A percentile compares a stretch with the other conserved stretches of the same genome.
These are phyloP conservation scores for Apis florea DNA, from an alignment of 1,140 invertebrate genomes.

Conservation along the genomic window DNA sequence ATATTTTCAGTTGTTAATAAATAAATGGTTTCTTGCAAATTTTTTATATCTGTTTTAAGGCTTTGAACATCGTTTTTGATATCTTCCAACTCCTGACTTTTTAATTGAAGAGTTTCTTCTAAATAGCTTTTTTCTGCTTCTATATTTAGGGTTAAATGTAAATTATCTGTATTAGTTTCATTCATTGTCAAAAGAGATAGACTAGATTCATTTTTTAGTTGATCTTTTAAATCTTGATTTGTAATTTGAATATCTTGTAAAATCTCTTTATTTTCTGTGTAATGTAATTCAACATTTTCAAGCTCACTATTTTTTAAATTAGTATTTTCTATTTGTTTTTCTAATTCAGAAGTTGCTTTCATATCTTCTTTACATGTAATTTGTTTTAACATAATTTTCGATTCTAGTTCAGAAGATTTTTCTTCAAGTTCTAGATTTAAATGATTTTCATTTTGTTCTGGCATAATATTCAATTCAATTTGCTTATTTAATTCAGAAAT, in stretches of 20 bases:
- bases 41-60: conserved; percentile 68
- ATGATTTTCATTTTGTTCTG: conserved; percentile 24
- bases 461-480: neutral
- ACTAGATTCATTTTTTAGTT: neutral
- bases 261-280: conserved; percentile 4
- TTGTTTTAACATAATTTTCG: neutral
- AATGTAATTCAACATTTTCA: neutral
- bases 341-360: conserved; percentile 25
- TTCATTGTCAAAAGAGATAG: conserved; percentile 4
- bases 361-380: neutral
- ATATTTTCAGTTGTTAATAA: conserved; percentile 72
- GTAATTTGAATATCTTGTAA: conserved; percentile 6
- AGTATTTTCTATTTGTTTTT: conserved; percentile 13
- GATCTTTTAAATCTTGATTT: conserved; percentile 37
- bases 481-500: neutral
- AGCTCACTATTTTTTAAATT: conserved; percentile 22
- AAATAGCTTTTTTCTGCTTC: conserved; percentile 69
- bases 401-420: neutral
- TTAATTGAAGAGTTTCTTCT: conserved; percentile 57
- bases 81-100: conserved; percentile 69
- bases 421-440: neutral
- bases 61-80: conserved; percentile 65
- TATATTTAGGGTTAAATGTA: conserved; percentile 25
- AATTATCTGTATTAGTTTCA: conserved; percentile 16
- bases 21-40: conserved; percentile 68